Evolutionary conservation across 2,888 invertebrate species (phyloP).

Genomic region (Drosophila birchii): DNA sequence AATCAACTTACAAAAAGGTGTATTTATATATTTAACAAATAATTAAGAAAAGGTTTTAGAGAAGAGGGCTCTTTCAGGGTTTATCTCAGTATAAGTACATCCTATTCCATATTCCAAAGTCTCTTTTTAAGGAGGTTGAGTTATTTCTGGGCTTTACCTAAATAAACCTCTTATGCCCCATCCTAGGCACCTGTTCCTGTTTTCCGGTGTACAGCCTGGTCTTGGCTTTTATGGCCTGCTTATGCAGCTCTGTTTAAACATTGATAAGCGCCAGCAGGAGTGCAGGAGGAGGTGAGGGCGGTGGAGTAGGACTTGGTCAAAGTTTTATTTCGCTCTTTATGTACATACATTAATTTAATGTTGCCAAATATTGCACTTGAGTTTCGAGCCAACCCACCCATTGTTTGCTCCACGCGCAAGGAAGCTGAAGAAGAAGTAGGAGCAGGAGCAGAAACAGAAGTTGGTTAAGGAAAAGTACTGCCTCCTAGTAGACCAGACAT

Average conservation of each 20-base stretch:
- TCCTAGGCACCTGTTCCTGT: background rate
- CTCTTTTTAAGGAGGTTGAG: background rate
- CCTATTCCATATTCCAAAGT: background rate
- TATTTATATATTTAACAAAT: background rate
- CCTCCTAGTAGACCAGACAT: conserved; percentile 5
- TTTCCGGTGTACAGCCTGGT: background rate
- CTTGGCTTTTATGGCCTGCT: conserved; percentile 13
- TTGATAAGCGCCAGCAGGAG: conserved; percentile 59
- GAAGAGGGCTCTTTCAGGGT: background rate
- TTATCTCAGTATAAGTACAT: background rate
- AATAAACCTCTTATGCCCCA: background rate
- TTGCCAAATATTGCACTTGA: conserved; percentile 51
- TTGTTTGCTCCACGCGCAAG: conserved; percentile 5
- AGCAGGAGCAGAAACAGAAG: background rate
- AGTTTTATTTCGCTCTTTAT: conserved; percentile 61
- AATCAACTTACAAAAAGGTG: background rate
- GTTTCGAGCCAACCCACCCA: conserved; percentile 1
- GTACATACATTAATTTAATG: conserved; percentile 63
- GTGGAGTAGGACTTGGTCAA: conserved; percentile 46
- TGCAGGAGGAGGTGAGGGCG: conserved; percentile 31
- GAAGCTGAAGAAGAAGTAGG: background rate
- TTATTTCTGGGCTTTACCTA: background rate
- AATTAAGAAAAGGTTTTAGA: background rate
- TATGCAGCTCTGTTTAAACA: conserved; percentile 68
- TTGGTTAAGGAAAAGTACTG: background rate